phyloP scores from a whole-genome alignment of 2,113 vertebrate species.

The Numenius arquata region DNA sequence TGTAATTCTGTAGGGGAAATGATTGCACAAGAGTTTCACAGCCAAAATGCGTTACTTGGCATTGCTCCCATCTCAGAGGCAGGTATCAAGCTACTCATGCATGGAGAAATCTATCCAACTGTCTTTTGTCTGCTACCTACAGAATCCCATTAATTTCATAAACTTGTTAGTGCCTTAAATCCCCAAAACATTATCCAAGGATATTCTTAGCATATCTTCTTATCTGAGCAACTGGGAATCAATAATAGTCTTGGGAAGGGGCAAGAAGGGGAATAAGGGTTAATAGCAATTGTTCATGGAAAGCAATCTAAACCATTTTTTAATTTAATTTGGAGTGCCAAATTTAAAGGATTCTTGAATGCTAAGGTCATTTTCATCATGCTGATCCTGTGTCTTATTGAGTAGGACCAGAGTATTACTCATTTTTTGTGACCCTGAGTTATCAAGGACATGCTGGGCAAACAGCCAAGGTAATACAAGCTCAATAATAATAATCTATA shows the following conservation, averaged over 20 bases:
- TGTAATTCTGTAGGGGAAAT: neutral
- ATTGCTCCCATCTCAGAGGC: neutral
- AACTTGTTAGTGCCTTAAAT: slow-evolving; percentile 19
- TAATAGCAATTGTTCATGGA: slow-evolving; percentile 53
- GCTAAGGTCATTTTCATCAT: slow-evolving; percentile 61
- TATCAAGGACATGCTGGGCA: slow-evolving; percentile 72
- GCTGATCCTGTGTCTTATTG: slow-evolving; percentile 57
- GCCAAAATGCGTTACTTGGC: neutral
- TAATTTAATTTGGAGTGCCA: slow-evolving; percentile 56
- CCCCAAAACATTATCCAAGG: slow-evolving; percentile 16
- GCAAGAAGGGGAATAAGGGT: slow-evolving; percentile 15
- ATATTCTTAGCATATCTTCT: slow-evolving; percentile 14
- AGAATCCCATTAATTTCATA: slow-evolving; percentile 40
- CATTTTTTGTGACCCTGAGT: slow-evolving; percentile 65
- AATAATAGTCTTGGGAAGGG: slow-evolving; percentile 13
- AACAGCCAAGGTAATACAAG: slow-evolving; percentile 69
- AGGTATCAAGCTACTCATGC: neutral
- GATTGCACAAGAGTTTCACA: neutral
- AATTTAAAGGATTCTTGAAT: slow-evolving; percentile 62
- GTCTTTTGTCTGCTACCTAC: neutral
- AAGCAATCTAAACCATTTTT: slow-evolving; percentile 57
- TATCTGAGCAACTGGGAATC: slow-evolving; percentile 40
- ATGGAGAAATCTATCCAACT: slow-evolving; percentile 17
- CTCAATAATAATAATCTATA: slow-evolving; percentile 70
- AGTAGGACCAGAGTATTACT: slow-evolving; percentile 63